These are phyloP conservation scores for Tetraneura akinire DNA, from an alignment of 1,140 invertebrate genomes.

Conservation along the genomic window DNA sequence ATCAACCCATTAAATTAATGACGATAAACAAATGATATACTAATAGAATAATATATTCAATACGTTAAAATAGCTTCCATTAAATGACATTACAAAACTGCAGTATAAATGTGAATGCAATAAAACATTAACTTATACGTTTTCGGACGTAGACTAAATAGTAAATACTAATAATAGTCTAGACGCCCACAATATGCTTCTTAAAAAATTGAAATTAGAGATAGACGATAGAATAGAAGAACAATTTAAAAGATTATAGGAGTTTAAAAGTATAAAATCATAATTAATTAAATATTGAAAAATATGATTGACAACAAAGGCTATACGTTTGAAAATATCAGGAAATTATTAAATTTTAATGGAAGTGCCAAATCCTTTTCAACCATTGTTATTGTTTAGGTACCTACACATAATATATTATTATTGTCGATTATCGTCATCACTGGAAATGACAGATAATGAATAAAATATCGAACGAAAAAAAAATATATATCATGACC, in stretches of 20 bases:
- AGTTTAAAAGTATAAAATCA: neutral
- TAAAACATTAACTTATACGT: conserved; percentile 1
- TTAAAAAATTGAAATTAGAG: neutral
- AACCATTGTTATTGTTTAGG: neutral
- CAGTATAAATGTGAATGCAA: neutral
- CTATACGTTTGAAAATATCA: neutral
- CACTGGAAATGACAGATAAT: too few species aligned
- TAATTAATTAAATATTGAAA: neutral
- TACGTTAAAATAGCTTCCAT: too few species aligned
- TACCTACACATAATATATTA: neutral
- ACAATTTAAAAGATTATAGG: neutral
- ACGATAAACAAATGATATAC: too few species aligned
- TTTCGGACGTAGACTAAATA: too few species aligned
- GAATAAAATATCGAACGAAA: too few species aligned
- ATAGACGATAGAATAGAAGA: neutral
- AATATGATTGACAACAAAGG: conserved; percentile 2
- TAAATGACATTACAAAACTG: neutral
- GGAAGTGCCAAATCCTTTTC: neutral
- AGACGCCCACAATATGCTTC: neutral
- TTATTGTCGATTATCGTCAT: neutral
- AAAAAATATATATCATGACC: neutral
- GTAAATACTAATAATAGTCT: conserved; percentile 24
- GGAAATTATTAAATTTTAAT: neutral
- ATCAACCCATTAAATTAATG: too few species aligned
- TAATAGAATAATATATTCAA: too few species aligned